These are phyloP conservation scores for Lochmaea capreae DNA, from an alignment of 2,888 invertebrate genomes.

Conservation along the genomic window DNA sequence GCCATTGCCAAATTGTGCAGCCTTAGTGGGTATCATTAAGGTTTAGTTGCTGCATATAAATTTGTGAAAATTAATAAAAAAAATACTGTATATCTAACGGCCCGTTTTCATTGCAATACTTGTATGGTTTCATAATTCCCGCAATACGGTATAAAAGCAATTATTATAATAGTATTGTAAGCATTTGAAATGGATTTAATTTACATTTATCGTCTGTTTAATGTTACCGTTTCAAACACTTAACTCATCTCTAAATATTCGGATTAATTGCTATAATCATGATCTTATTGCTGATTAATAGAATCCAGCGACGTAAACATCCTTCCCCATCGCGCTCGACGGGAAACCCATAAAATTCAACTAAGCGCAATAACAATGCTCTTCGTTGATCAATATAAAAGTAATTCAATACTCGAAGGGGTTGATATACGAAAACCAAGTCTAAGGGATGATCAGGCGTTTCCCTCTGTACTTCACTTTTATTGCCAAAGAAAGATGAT, in stretches of 20 bases:
- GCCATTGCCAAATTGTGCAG: no score
- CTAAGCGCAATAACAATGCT: slow-evolving; percentile 37
- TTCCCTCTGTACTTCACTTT: slow-evolving; percentile 36
- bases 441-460: slow-evolving; percentile 34
- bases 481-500: slow-evolving; percentile 38
- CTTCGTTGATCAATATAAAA: slow-evolving; percentile 38
- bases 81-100: no score
- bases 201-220: no score
- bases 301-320: slow-evolving; percentile 25
- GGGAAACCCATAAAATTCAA: slow-evolving; percentile 39
- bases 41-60: no score
- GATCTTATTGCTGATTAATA: slow-evolving; percentile 1
- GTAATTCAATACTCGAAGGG: slow-evolving; percentile 38
- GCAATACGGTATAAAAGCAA: no score
- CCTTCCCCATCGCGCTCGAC: slow-evolving; percentile 10
- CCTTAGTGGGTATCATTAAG: no score
- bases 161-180: no score
- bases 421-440: slow-evolving; percentile 26
- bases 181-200: no score
- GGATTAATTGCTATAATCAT: neutral
- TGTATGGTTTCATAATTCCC: no score
- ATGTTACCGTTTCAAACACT: neutral
- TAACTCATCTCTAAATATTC: neutral
- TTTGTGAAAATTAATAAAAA: no score
- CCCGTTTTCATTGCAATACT: no score